Base-by-base conservation (phyloP, 2,113 vertebrate species). In the Hypomesus transpacificus region DNA sequence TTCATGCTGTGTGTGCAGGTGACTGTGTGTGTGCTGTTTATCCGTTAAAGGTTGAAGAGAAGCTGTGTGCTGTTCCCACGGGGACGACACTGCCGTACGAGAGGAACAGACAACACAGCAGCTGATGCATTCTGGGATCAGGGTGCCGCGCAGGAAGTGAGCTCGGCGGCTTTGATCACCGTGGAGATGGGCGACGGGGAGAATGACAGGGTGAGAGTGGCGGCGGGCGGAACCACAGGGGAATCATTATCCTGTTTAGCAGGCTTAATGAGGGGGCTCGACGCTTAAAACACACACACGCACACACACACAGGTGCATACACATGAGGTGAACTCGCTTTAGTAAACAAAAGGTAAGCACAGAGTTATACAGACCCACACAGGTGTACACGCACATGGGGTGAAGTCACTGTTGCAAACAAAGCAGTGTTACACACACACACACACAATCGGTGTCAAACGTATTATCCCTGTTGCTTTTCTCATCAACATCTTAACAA, bases 161-260 rank as follows among this genome's bases (percentile, higher is more conserved):
- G 82, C 80, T 89, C 87, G 84, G 86, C 87, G 84, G 77, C 87
- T 90, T 90, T 91, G 90, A 91, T 92, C 91, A 88, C 83, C 77
- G 80, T 84, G 87, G 87, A 69, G 77, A 86, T 78, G 83, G 79
- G 79, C 59, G 70, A 78, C 72, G 79, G 74, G 66, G 84, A 86
- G 84, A 87, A 84, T 86, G 84, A 88, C 84, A 66, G 87, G 86
- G 82, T 84, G 84, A 82, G 79, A 67, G 28, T 80, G 84, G 77
- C 66, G 62, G 70, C n/a, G 72, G 20, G 24, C 39, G 61, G 28
- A 56, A 31, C 84, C 90, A 84, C 86, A 0, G 65, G 88, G 86
- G 91, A 89, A 85, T 89, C 86, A 89, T 91, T 92, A 90, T 89
- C 82, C 78, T 86, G 86, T 91, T 91, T 90, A 92, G 85, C 78